Evolutionary conservation across 1,140 invertebrate genomes (phyloP).

Genomic region (Drosophila bocqueti): DNA sequence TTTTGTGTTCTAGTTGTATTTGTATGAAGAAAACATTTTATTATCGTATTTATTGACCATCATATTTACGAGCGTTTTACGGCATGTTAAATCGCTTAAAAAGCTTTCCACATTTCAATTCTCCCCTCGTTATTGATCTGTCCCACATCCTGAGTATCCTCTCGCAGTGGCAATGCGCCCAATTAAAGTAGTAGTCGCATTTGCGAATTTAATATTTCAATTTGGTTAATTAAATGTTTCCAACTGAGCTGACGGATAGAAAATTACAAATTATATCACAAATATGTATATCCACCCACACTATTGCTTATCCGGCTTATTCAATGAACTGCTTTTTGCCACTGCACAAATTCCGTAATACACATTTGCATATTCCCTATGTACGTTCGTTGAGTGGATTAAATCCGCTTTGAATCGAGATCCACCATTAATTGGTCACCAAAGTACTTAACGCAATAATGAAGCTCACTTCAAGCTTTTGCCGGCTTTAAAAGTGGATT

Average conservation of each 20-base stretch:
- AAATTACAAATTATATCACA: slow-evolving; percentile 22
- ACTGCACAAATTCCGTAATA: slow-evolving; percentile 27
- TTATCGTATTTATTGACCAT: slow-evolving; percentile 78
- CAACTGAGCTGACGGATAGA: slow-evolving; percentile 25
- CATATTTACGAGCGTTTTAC: slow-evolving; percentile 71
- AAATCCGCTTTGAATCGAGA: slow-evolving; percentile 14
- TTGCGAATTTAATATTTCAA: slow-evolving; percentile 16
- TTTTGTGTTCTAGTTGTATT: slow-evolving; percentile 64
- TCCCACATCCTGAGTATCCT: slow-evolving; percentile 27
- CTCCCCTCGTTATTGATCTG: slow-evolving; percentile 45
- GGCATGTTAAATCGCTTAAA: slow-evolving; percentile 67
- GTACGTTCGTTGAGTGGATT: slow-evolving; percentile 17
- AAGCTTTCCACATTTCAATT: slow-evolving; percentile 49
- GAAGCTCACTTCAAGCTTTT: slow-evolving; percentile 12
- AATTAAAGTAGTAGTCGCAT: slow-evolving; percentile 18
- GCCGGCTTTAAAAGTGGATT: neutral
- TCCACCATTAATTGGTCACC: slow-evolving; percentile 31
- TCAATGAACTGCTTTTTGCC: slow-evolving; percentile 34
- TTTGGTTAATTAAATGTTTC: slow-evolving; percentile 40
- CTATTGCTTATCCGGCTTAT: slow-evolving; percentile 9
- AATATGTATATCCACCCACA: neutral
- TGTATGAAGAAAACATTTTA: slow-evolving; percentile 62
- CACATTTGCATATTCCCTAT: slow-evolving; percentile 28
- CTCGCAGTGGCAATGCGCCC: neutral
- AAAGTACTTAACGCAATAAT: slow-evolving; percentile 39